Percentiles rank a stretch among this genome's conserved stretches.
These are phyloP conservation scores for Drosophila diplacantha DNA, from an alignment of 2,888 invertebrate species.

Conservation along the genomic window DNA sequence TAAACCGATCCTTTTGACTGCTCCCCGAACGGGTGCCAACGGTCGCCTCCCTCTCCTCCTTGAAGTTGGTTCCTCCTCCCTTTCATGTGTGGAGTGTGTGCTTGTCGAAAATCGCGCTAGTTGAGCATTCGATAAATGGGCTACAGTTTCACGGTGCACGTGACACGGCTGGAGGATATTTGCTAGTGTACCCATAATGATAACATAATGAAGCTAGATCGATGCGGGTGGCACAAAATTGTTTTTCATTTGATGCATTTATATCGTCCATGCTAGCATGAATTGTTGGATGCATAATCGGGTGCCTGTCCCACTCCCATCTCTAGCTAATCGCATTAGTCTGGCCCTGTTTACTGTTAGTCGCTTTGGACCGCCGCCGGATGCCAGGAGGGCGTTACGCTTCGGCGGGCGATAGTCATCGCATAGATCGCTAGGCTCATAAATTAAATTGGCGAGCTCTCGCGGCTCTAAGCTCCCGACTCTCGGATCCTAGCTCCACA, in stretches of 20 bases:
- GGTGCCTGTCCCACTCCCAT: not conserved
- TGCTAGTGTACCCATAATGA: no score
- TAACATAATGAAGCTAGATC: no score
- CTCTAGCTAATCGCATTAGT: constrained; percentile 26
- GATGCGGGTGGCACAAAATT: not conserved
- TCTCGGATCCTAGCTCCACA: not conserved
- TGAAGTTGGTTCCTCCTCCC: constrained; percentile 9
- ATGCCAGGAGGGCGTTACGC: constrained; percentile 56
- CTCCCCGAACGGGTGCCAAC: constrained; percentile 24
- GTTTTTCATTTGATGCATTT: not conserved
- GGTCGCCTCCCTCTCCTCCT: constrained; percentile 6
- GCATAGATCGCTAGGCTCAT: constrained; percentile 52
- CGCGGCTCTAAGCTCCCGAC: not conserved
- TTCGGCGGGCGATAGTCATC: constrained; percentile 56
- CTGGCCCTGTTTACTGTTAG: constrained; percentile 28
- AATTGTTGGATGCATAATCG: not conserved
- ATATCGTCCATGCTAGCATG: no score
- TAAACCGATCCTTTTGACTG: constrained; percentile 25
- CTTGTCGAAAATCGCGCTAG: constrained; percentile 31
- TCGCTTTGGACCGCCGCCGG: constrained; percentile 11
- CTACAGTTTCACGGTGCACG: constrained; percentile 7
- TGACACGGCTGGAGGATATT: constrained; percentile 10
- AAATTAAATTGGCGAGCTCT: constrained; percentile 53
- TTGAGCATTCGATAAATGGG: constrained; percentile 34
- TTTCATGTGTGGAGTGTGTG: constrained; percentile 22